Percentiles rank a stretch among this genome's conserved stretches.
Evolutionary conservation across 2,113 vertebrate species (phyloP).

Genomic region (Brienomyrus brachyistius): DNA sequence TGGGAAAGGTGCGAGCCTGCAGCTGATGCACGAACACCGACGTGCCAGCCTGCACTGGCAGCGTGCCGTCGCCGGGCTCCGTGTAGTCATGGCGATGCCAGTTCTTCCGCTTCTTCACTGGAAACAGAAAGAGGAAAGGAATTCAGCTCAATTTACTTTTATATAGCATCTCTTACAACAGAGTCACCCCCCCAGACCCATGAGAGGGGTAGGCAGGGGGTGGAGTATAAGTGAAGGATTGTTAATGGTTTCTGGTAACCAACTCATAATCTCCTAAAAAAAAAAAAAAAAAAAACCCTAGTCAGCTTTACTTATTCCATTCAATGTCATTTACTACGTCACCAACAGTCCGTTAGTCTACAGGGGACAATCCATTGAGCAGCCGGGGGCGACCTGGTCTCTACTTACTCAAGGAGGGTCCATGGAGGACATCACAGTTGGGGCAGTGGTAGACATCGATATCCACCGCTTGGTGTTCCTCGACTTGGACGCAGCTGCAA

Average conservation of each 20-base stretch:
- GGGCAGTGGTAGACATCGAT: constrained; percentile 98
- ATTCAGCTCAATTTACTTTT: not conserved
- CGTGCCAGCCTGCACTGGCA: constrained; percentile 90
- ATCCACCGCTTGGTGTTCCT: constrained; percentile 95
- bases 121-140: not conserved
- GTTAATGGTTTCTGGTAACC: not conserved
- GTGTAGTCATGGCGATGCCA: constrained; percentile 98
- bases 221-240: not conserved
- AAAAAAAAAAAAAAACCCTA: not conserved
- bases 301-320: not conserved
- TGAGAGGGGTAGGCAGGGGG: not conserved
- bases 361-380: not conserved
- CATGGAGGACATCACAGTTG: constrained; percentile 81
- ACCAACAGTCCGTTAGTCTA: not conserved
- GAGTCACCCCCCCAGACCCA: not conserved
- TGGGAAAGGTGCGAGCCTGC: constrained; percentile 76
- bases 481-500: constrained; percentile 89
- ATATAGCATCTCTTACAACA: not conserved
- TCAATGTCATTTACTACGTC: not conserved
- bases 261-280: not conserved
- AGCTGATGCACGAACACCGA: constrained; percentile 80
- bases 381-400: not conserved
- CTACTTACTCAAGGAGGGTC: constrained; percentile 89
- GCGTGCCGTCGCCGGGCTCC: constrained; percentile 76
- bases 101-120: constrained; percentile 94